Evolutionary conservation across 2,797 vertebrate genomes (phyloP).

Genomic region (Fistularia tabacaria): DNA sequence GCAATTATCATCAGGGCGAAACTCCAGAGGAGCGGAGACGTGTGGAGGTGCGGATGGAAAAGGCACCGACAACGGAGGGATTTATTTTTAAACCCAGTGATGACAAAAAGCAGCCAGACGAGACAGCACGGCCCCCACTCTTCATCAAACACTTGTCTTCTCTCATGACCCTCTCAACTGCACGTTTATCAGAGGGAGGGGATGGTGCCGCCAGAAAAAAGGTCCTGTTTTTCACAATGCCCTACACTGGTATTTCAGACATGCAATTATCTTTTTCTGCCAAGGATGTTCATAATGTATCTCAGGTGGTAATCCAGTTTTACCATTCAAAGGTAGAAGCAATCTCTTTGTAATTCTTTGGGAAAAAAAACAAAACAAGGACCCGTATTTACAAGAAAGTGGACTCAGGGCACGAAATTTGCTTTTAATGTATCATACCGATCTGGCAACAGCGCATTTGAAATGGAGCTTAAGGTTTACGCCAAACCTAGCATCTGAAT

Average conservation of each 20-base stretch:
- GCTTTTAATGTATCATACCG: no score
- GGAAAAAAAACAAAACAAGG: no score
- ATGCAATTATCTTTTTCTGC: not conserved
- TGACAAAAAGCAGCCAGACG: conserved; percentile 51
- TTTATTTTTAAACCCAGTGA: conserved; percentile 73
- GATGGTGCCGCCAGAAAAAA: conserved; percentile 32
- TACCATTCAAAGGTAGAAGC: no score
- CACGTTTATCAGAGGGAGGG: conserved; percentile 29
- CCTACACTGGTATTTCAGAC: not conserved
- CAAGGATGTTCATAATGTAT: no score
- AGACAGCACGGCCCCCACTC: conserved; percentile 37
- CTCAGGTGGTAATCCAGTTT: no score
- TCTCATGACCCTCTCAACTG: conserved; percentile 42
- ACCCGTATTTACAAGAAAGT: no score
- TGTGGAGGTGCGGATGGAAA: conserved; percentile 33
- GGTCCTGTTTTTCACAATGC: conserved; percentile 1
- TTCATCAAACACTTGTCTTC: conserved; percentile 61
- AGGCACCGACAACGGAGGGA: conserved; percentile 23
- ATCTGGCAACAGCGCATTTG: no score
- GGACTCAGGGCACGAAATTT: no score
- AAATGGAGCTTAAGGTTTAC: no score
- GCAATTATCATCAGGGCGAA: conserved; percentile 43
- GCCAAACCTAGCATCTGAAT: no score
- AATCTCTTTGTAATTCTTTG: no score
- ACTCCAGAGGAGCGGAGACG: conserved; percentile 28